Evolutionary conservation across 2,797 vertebrate species (phyloP).

Genomic region (Spatula versicolor): DNA sequence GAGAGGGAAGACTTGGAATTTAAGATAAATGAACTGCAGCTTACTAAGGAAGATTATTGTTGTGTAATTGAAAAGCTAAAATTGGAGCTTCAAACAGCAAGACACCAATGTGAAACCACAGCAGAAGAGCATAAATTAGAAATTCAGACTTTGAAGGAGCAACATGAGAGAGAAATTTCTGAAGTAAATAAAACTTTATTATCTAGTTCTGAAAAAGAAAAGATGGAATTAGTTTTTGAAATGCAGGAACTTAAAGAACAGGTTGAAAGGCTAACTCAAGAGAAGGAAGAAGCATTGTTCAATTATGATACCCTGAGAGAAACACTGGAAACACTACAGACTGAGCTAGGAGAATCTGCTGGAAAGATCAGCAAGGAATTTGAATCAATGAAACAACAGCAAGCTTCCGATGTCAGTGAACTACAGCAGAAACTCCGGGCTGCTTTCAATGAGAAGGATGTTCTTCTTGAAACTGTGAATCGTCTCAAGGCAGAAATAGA

Average conservation of each 20-base stretch:
- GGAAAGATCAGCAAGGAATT: slow-evolving; percentile 87
- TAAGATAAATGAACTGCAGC: slow-evolving; percentile 93
- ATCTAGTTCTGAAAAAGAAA: slow-evolving; percentile 76
- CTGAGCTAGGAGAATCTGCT: slow-evolving; percentile 87
- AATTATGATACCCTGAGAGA: slow-evolving; percentile 86
- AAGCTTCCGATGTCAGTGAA: slow-evolving; percentile 81
- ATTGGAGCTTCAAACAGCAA: slow-evolving; percentile 73
- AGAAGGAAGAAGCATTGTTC: slow-evolving; percentile 84
- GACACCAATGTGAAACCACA: slow-evolving; percentile 36
- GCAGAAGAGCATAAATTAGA: slow-evolving; percentile 70
- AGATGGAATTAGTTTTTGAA: slow-evolving; percentile 74
- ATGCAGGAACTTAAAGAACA: slow-evolving; percentile 79
- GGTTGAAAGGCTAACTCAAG: slow-evolving; percentile 80
- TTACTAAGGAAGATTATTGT: slow-evolving; percentile 85
- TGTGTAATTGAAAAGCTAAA: slow-evolving; percentile 79
- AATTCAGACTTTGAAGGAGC: slow-evolving; percentile 69
- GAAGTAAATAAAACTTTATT: slow-evolving; percentile 75
- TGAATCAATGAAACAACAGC: slow-evolving; percentile 88
- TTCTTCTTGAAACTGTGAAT: slow-evolving; percentile 80
- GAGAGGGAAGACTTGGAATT: slow-evolving; percentile 96
- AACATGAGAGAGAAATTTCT: slow-evolving; percentile 75
- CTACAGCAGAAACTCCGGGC: slow-evolving; percentile 85
- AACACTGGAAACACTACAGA: slow-evolving; percentile 85
- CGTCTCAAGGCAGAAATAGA: slow-evolving; percentile 76
- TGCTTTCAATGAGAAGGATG: slow-evolving; percentile 85